Evolutionary conservation across 2,113 vertebrate species (phyloP).

Genomic region (Ancistrus triradiatus): DNA sequence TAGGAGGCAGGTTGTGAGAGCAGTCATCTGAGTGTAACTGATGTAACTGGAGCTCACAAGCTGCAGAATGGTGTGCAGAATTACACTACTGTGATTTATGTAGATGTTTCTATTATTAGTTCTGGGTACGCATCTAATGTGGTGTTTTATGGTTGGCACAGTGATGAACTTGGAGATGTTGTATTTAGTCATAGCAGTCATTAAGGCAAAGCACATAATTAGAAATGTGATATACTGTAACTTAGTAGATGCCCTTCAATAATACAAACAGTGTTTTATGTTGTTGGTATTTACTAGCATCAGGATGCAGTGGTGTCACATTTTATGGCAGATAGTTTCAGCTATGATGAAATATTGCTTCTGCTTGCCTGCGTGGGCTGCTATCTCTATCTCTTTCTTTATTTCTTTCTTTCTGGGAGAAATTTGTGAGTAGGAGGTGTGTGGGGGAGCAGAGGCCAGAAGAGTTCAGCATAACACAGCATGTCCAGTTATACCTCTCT

Average conservation of each 20-base stretch:
- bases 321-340: slow-evolving; percentile 28
- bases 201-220: slow-evolving; percentile 24
- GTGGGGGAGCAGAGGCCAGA: slow-evolving; percentile 27
- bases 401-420: slow-evolving; percentile 27
- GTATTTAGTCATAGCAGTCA: slow-evolving; percentile 14
- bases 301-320: slow-evolving; percentile 22
- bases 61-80: not conserved
- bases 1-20: not conserved
- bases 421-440: slow-evolving; percentile 37
- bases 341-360: slow-evolving; percentile 25
- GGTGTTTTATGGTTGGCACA: slow-evolving; percentile 1
- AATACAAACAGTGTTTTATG: slow-evolving; percentile 19
- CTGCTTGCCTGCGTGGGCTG: slow-evolving; percentile 34
- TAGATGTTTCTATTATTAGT: slow-evolving; percentile 24
- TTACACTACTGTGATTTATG: slow-evolving; percentile 7
- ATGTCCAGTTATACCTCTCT: slow-evolving; percentile 3
- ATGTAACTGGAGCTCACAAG: slow-evolving; percentile 8
- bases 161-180: not conserved
- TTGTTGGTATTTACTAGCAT: slow-evolving; percentile 18
- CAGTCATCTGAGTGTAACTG: slow-evolving; percentile 19
- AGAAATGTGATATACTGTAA: slow-evolving; percentile 16
- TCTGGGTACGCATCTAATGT: not conserved
- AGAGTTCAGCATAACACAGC: slow-evolving; percentile 35
- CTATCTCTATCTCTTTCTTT: slow-evolving; percentile 14
- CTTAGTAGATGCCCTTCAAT: not conserved